Conservation (phyloP, 2,888 invertebrate species). For the Idaea aversata region DNA sequence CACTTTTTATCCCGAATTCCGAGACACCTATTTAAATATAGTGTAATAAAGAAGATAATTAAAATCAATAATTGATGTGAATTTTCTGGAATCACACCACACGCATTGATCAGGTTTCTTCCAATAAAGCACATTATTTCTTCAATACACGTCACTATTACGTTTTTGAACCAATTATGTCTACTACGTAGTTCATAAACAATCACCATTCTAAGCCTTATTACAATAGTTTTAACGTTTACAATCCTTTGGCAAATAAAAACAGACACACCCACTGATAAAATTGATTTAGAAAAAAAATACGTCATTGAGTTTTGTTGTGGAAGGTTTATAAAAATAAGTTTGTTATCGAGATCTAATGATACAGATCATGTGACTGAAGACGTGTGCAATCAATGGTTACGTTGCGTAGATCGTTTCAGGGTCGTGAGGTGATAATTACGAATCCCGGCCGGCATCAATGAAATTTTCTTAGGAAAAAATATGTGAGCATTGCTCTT, state of each 20-base stretch:
- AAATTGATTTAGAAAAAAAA: not conserved
- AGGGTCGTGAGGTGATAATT: not conserved
- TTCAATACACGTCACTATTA: constrained; percentile 3
- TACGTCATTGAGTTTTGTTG: not conserved
- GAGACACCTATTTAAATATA: too few species aligned
- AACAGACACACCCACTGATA: constrained; percentile 11
- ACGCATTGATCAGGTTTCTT: constrained; percentile 13
- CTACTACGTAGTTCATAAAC: not conserved
- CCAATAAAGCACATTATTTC: constrained; percentile 6
- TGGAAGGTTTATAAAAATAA: not conserved
- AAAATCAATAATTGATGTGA: not conserved
- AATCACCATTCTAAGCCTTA: constrained; percentile 6
- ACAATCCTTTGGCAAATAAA: not conserved
- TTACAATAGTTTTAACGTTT: not conserved
- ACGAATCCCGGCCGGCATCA: too few species aligned
- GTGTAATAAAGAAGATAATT: too few species aligned
- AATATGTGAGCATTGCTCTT: too few species aligned
- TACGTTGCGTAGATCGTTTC: not conserved
- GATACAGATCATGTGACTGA: not conserved
- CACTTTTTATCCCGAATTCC: too few species aligned
- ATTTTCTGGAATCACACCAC: not conserved
- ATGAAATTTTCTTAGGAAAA: too few species aligned
- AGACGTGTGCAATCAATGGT: not conserved
- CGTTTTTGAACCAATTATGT: not conserved
- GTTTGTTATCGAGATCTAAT: not conserved